Evolutionary conservation across 2,888 invertebrate genomes (phyloP).

Genomic region (Sarcophaga caerulescens): DNA sequence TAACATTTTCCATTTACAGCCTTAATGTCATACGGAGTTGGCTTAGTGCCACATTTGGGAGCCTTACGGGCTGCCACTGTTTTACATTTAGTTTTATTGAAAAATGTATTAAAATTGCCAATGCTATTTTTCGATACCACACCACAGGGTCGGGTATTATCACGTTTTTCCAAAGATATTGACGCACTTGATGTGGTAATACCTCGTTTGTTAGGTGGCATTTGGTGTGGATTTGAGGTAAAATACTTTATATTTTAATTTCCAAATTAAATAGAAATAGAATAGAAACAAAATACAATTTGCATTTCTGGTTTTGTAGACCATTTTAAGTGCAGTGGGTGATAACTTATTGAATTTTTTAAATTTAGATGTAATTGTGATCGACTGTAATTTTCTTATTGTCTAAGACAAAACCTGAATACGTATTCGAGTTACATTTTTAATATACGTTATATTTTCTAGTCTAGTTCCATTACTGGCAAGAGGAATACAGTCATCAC

Average conservation of each 20-base stretch:
- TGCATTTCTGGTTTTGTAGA: not conserved
- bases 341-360: too few relatives aligned
- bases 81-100: slow-evolving; percentile 77
- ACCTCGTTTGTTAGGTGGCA: slow-evolving; percentile 82
- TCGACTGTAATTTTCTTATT: too few relatives aligned
- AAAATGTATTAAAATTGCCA: slow-evolving; percentile 81
- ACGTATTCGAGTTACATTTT: too few relatives aligned
- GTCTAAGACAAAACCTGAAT: too few relatives aligned
- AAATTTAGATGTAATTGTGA: too few relatives aligned
- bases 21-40: slow-evolving; percentile 57
- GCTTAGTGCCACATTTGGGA: slow-evolving; percentile 61
- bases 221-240: slow-evolving; percentile 83
- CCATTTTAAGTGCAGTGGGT: slow-evolving; percentile 26
- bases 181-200: slow-evolving; percentile 78
- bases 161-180: slow-evolving; percentile 81
- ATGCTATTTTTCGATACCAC: slow-evolving; percentile 84
- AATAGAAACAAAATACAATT: not conserved
- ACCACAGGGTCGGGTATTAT: slow-evolving; percentile 83
- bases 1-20: slow-evolving; percentile 57
- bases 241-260: slow-evolving; percentile 23
- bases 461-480: too few relatives aligned
- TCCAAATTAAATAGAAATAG: not conserved
- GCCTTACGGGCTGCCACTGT: slow-evolving; percentile 60
- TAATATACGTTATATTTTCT: too few relatives aligned
- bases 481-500: too few relatives aligned